phyloP scores from a whole-genome alignment of 2,797 vertebrate species.

The Tokudaia muenninki region DNA sequence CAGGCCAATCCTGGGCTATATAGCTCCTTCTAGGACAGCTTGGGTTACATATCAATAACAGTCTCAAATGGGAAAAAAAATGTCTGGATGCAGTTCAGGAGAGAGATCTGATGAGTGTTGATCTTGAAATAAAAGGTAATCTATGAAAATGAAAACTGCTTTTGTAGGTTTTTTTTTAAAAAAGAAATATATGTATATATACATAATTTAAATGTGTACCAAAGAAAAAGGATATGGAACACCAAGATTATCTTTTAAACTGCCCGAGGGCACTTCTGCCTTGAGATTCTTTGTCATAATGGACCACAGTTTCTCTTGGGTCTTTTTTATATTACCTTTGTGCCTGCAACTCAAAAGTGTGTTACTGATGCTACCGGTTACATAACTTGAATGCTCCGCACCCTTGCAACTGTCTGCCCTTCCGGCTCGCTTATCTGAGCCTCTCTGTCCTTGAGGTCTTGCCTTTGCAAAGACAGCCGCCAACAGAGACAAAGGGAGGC shows the following conservation, averaged over 20 bases:
- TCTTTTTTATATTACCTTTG: conserved; percentile 32
- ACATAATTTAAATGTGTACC: neutral
- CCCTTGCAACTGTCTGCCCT: conserved; percentile 54
- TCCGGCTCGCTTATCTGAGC: conserved; percentile 50
- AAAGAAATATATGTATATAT: neutral
- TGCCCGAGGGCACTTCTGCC: conserved; percentile 3
- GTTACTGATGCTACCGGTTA: conserved; percentile 56
- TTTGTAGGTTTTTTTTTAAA: conserved; percentile 46
- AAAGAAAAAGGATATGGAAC: conserved; percentile 34
- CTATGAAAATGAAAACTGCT: conserved; percentile 30
- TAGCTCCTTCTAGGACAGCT: neutral
- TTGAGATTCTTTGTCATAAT: conserved; percentile 47
- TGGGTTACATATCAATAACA: neutral
- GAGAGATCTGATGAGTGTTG: conserved; percentile 12
- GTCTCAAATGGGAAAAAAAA: neutral
- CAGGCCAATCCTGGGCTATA: neutral
- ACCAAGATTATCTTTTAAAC: conserved; percentile 47
- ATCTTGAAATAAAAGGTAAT: conserved; percentile 37
- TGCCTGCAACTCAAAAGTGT: conserved; percentile 45
- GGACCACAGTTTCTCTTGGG: conserved; percentile 9
- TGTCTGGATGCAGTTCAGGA: conserved; percentile 22
- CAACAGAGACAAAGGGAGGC: conserved; percentile 58
- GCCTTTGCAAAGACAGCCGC: conserved; percentile 56
- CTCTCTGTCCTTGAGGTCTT: conserved; percentile 64
- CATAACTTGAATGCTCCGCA: conserved; percentile 38